Base-by-base conservation (phyloP, 2,797 vertebrate genomes). In the Spinus olivaceus region DNA sequence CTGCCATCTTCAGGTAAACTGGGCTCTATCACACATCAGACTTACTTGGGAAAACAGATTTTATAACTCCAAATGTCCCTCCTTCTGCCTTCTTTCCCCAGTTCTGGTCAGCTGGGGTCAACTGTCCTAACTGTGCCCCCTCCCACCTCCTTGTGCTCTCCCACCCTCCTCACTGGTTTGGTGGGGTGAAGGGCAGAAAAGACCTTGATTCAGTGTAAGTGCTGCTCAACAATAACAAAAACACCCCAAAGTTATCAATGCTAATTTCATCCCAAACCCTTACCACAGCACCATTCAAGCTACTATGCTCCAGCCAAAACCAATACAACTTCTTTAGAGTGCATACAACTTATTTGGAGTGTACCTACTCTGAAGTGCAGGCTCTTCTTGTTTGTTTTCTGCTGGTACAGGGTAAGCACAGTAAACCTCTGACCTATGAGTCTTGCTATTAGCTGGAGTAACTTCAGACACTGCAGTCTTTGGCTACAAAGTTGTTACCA, bases 1-100 rank as follows among this genome's bases (percentile, higher is more conserved):
- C 23, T 60, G 7, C 8, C 11, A 8, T 23, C 37, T 37, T 37
- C 30, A 69, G 42, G 41, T 42, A 50, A 73, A 16, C 18, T 23
- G 30, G 12, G 46, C 30, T 88, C 9, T 22, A 7, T 32, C 35
- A 41, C 0, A 1, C 1, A 0, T 56, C 28, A 37, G 2, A 4
- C 3, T 60, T 14, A 56, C 15, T 17, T 56, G 37, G 13, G 12
- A 70, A 73, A 37, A 56, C 8, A 60, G 37, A 81, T 14, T 13
- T 19, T 2, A 1, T 13, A 14, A 60, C 11, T 53, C 24, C 6
- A 8, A 66, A 53, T 1, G 0, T n/a, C 28, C 6, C 7, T 23
- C 13, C 24, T 42, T 67, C 15, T 14, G 11, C 2, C 7, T 27
- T 53, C 12, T 82, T 73, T 18, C 30, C 4, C 6, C 24, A 24